Base-by-base conservation (phyloP, 2,888 invertebrate species). In the Drosophila demipolita region DNA sequence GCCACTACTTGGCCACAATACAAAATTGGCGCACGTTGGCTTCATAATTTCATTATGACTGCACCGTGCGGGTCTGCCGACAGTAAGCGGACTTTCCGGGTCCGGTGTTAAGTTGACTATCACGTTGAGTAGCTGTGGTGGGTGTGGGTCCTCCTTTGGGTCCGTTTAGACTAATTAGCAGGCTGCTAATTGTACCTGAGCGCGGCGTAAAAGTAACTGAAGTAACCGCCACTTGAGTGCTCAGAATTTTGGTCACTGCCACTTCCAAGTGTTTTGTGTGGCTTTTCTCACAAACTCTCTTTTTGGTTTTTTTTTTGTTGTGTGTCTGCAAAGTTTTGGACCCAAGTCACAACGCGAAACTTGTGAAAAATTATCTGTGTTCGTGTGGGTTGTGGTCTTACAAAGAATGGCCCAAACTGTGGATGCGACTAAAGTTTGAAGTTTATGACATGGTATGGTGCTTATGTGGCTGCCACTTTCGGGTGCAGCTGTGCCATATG, bases 11-110 rank as follows among this genome's bases (percentile, higher is more conserved):
- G 62, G 66, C 69, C 79, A 69, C 87, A 87, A 75, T 81, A 63
- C 71, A 49, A 89, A 89, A 89, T 85, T 89, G 89, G 82, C 69
- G 82, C 88, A 89, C 84, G 89, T 87, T 87, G 85, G 66, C 80
- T 80, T 85, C 77, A 85, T 85, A 84, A 85, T 87, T 87, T 85
- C 66, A 85, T 85, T 89, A 85, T 89, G 88, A 82, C 73, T 78
- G 71, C 68, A 65, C 67, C 67, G 84, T 72, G 73, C 80, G 74
- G 71, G 67, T 71, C 77, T 74, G 65, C 61, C 36, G 53, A 38
- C 57, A 45, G 20, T 20, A 29, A 20, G 38, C 38, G n/a, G 8
- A 38, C 36, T 38, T 38, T 54, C 26, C 33, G 52, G 45, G 45
- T 54, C 45, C 57, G 42, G 54, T 64, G 69, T 40, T 23, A 67